phyloP scores from a whole-genome alignment of 2,888 invertebrate genomes.

The Scaptomyza caliginosa region DNA sequence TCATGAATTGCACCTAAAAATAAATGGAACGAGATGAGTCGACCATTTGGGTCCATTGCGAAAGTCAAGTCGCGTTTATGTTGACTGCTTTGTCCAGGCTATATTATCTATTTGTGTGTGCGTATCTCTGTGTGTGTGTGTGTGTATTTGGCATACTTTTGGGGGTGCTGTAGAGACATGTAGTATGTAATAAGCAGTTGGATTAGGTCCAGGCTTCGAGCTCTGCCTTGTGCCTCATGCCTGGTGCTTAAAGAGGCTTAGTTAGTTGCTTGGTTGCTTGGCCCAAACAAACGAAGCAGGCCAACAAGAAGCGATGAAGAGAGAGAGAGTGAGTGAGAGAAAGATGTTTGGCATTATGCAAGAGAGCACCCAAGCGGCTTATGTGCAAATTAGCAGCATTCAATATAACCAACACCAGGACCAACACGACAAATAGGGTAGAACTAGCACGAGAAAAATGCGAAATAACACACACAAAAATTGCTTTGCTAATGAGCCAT shows the following conservation, averaged over 20 bases:
- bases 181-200: conserved; percentile 69
- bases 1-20: conserved; percentile 49
- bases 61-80: not conserved
- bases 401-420: conserved; percentile 64
- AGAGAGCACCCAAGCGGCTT: conserved; percentile 65
- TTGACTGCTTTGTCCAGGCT: conserved; percentile 11
- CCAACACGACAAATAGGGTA: not conserved
- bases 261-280: conserved; percentile 59
- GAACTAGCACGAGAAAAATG: conserved; percentile 5
- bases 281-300: conserved; percentile 34
- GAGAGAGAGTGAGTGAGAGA: not conserved
- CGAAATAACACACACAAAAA: conserved; percentile 61
- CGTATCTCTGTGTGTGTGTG: not conserved
- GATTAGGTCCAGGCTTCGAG: conserved; percentile 49
- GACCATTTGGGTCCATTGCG: conserved; percentile 8
- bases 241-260: conserved; percentile 57
- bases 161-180: conserved; percentile 33
- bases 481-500: conserved; percentile 80
- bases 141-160: conserved; percentile 33
- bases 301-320: conserved; percentile 46
- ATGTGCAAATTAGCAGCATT: conserved; percentile 79
- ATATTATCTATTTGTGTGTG: conserved; percentile 23
- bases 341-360: conserved; percentile 55
- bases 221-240: conserved; percentile 19
- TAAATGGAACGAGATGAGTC: conserved; percentile 57